Evolutionary conservation across 2,888 invertebrate species (phyloP), one percentile per base, ranked within the genome.

Genomic region (Cryptocheilus praepositus): DNA sequence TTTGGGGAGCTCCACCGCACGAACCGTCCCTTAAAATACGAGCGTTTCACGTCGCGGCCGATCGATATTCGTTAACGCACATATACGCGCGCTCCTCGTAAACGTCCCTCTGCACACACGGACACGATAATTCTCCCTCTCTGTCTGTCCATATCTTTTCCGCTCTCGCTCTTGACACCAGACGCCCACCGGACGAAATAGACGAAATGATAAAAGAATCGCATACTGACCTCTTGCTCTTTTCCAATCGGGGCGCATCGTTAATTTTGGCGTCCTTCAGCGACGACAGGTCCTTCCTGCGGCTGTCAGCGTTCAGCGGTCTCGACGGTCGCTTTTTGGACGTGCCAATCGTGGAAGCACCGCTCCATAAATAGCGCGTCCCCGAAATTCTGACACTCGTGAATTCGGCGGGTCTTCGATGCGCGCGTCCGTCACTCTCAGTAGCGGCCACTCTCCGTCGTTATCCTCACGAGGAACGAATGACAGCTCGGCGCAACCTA

Each of bases 401-500:
- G 36, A 36, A 36, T 36, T 11, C 36, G 36, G 15, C 16, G 18
- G 16, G 4, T 4, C 49, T 18, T 49, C 49, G 16, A 45, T 16
- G 49, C 16, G 49, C 16, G 7, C 18, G n/a, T 13, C 49, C 49
- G 49, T 49, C 49, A 18, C 16, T 16, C 49, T 18, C 49, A 8
- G 49, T 18, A 49, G 43, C 56, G 44, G 8, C 16, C 18, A 11
- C 25, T 15, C 21, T 21, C 16, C 16, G 46, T 21, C 56, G 56
- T 25, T 52, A 52, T 60, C 59, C 53, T 16, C 53, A 59, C 11
- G 43, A 54, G 54, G 28, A 49, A 58, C 21, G 64, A 64, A 70
- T 79, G 79, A 79, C 76, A 79, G 74, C 74, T 70, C 79, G 64
- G 74, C 65, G 61, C 76, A 70, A 71, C 71, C 67, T 69, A 66